Evolutionary conservation across 2,888 invertebrate genomes (phyloP), one percentile per base, ranked within the genome.

Genomic region (Spisula subtruncata): DNA sequence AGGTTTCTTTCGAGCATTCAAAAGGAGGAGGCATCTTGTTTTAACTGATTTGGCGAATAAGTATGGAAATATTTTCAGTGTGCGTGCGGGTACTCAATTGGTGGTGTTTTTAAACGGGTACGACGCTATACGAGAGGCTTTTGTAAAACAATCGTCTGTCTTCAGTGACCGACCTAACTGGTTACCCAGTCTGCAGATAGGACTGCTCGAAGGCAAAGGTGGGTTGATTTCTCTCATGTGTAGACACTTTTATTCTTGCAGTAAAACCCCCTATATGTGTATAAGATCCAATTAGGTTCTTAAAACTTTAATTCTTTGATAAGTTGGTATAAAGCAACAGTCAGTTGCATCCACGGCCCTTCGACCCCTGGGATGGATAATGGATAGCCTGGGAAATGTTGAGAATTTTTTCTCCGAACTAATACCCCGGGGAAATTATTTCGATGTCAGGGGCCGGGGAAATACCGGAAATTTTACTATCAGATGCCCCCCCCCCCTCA

Each of bases 61-160:
- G 79, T 92, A 93, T 82, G 93, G 93, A 20, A 85, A 89, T 29
- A 71, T 93, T 8, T 93, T 90, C 85, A 83, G 89, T n/a, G 81
- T 93, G 18, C 66, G 84, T 41, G 81, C 92, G 10, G 93, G 93
- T 0, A 84, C 48, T 10, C 90, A 89, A 75, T 20, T 83, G 16
- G 84, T 93, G 20, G 91, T 93, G 20, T 89, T 92, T 82, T 51
- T 93, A 14, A 89, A 86, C 66, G 88, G 89, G 12, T 89, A 90
- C 86, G 89, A 92, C n/a, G 83, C 87, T 4, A 90, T 92, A 35
- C 81, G 86, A 41, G 87, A 92, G n/a, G 91, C 91, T 1, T 89
- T 92, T 82, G 91, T 92, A 6, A 83, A 86, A 46, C 80, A 92
- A 20, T 41, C 85, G 0, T 80, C 85, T 66, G 81, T 89, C 5